Conservation (phyloP, 2,888 invertebrate genomes). For the Xanthorhoe spadicearia region DNA sequence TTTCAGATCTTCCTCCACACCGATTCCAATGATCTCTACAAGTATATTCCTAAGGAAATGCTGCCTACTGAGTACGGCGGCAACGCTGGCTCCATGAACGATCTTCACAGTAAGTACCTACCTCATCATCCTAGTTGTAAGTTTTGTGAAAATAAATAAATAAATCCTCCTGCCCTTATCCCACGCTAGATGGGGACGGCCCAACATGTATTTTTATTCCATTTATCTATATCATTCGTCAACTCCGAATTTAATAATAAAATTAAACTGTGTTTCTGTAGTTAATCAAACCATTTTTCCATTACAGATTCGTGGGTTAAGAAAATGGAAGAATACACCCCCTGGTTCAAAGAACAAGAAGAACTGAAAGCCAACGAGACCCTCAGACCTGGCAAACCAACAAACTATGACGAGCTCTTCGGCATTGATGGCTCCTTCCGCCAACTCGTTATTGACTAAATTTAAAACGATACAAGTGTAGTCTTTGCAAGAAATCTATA, state of each 20-base stretch:
- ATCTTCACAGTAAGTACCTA: conserved; percentile 88
- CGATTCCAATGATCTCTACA: conserved; percentile 89
- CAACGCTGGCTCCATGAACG: conserved; percentile 88
- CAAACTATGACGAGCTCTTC: conserved; percentile 93
- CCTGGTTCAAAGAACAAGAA: conserved; percentile 93
- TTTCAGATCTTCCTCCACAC: conserved; percentile 90
- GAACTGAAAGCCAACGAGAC: conserved; percentile 91
- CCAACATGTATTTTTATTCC: too few relatives aligned
- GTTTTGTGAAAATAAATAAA: too few relatives aligned
- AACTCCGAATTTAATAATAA: too few relatives aligned
- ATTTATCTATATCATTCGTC: too few relatives aligned
- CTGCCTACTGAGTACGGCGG: conserved; percentile 94
- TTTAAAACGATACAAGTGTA: conserved; percentile 14
- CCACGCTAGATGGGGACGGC: too few relatives aligned
- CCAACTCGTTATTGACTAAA: conserved; percentile 91
- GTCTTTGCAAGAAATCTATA: conserved; percentile 3
- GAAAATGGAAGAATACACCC: conserved; percentile 90
- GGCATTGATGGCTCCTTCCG: conserved; percentile 96
- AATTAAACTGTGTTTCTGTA: too few relatives aligned
- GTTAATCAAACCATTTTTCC: too few relatives aligned
- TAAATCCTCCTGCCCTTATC: too few relatives aligned
- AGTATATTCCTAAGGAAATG: conserved; percentile 91
- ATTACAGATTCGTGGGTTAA: conserved; percentile 90
- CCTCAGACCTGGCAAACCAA: conserved; percentile 92
- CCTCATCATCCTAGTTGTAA: too few relatives aligned